Evolutionary conservation across 2,888 invertebrate species (phyloP), one percentile per base, ranked within the genome.

Genomic region (Drosophila limbata): DNA sequence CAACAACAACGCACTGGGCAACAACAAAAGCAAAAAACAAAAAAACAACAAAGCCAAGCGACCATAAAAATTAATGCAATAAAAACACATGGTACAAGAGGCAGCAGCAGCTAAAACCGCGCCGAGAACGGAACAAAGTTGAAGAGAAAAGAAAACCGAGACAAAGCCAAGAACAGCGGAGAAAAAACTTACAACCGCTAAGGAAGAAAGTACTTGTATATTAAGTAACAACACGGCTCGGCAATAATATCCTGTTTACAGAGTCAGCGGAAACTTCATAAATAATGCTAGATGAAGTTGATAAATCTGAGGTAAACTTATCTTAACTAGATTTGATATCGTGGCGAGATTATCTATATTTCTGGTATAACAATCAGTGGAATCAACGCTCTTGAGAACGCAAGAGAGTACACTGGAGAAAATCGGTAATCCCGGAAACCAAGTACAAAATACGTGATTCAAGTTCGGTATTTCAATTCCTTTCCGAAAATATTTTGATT

Each of bases 31-130:
- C 56, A 56, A 17, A 48, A 65, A 47, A 28, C 61, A 69, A 56
- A 17, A 48, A 63, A 50, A 28, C 57, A 69, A 55, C 61, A 85
- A 64, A 71, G 67, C 66, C 79, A 79, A 77, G 69, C 68, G 73
- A 80, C 80, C 85, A 87, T 84, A 84, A 84, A 84, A 84, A 84
- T 87, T 84, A 84, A 84, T 84, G 87, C 84, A 87, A 87, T 87
- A 84, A 84, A 84, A 84, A 82, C 84, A 87, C 84, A 84, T 84
- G 85, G 69, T 73, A 74, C 53, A 64, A 70, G 55, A 65, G 76
- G 60, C 76, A 74, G 63, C 71, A 73, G 60, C 76, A 74, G 63
- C 71, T 48, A 52, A 56, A 53, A 42, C 47, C 69, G 44, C 39
- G 56, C 59, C 59, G 35, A 50, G 56, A 48, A 33, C 25, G 44